Evolutionary conservation across 2,797 vertebrate genomes (phyloP), one percentile per base, ranked within the genome.

Genomic region (Novumbra hubbsi): DNA sequence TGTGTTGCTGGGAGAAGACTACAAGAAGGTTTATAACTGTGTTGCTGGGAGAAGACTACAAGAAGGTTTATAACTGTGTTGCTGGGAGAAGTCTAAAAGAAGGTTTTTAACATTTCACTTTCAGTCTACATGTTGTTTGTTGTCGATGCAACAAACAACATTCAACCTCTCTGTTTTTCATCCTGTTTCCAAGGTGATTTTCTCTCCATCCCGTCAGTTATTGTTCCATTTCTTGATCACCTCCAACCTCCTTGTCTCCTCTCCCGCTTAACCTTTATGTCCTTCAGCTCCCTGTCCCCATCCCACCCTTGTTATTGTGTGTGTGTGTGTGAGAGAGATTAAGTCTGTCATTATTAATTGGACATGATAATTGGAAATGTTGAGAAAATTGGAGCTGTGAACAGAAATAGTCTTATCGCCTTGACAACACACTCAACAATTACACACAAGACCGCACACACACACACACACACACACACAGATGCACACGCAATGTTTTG

Each of bases 311-410:
- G n/a, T 68, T n/a, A 21, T 4, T 24, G 32, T 45, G 38, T 67
- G 65, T 50, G 62, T 16, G 5, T 41, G 64, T 15, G 24, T 55
- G 49, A 63, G 66, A 73, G 52, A 57, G 55, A 57, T 57, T 57
- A n/a, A 57, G 55, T n/a, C 17, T 57, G n/a, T 57, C 55, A 24
- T 57, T 57, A n/a, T 57, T 57, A 57, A 57, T 57, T 57, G 21
- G 21, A 24, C 55, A 57, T 57, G 55, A 9, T 57, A 57, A 57
- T 57, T 57, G 55, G 21, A 57, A 57, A 4, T 21, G n/a, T 21
- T 9, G 55, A 57, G n/a, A 57, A 57, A 57, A 57, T 57, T n/a
- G 0, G 55, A 57, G 55, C 55, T 57, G 55, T 57, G n/a, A 57
- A 57, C 21, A 21, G n/a, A 57, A 11, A 57, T 15, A 3, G 21